These are phyloP conservation scores for Lathamus discolor DNA, from an alignment of 2,113 vertebrate genomes.

Conservation along the genomic window DNA sequence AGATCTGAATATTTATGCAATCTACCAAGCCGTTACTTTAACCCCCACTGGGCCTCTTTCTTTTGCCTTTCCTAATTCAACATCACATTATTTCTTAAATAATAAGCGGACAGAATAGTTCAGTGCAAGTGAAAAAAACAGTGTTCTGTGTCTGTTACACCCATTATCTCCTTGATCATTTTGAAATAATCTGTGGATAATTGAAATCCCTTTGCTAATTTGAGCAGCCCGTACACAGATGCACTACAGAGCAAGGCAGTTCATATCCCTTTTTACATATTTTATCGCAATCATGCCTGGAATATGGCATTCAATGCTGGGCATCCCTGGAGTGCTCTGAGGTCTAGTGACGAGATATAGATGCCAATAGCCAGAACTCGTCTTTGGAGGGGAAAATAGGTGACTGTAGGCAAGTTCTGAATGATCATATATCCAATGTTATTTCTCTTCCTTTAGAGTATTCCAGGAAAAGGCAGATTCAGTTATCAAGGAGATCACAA, in stretches of 20 bases:
- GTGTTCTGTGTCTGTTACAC: not conserved
- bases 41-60: not conserved
- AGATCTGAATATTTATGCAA: not conserved
- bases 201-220: not conserved
- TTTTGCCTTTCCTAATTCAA: not conserved
- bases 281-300: not conserved
- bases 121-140: not conserved
- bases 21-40: not conserved
- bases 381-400: not conserved
- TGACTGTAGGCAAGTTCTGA: not conserved
- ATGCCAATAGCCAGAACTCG: not conserved
- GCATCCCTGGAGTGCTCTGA: not conserved
- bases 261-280: fast-evolving
- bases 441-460: not conserved
- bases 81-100: not conserved
- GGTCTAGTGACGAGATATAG: not conserved
- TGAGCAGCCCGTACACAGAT: not conserved
- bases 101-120: not conserved
- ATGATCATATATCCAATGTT: not conserved
- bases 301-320: not conserved
- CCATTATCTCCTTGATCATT: not conserved
- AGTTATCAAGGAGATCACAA: not conserved
- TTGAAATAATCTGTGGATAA: not conserved
- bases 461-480: not conserved
- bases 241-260: not conserved